phyloP scores from a whole-genome alignment of 2,888 invertebrate species.

The Poecilobothrus nobilitatus region DNA sequence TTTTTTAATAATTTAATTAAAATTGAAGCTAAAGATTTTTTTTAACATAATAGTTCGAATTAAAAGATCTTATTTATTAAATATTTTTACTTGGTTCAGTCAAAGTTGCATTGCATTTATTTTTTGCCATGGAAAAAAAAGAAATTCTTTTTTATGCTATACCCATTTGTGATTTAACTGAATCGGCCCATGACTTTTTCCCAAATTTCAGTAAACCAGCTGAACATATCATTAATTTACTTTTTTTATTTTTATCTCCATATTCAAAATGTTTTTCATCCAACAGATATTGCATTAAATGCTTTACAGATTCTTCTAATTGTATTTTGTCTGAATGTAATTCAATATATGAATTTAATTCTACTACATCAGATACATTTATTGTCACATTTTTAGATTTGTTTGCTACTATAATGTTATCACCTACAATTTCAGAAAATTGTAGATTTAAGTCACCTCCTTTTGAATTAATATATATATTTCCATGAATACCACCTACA shows the following conservation, averaged over 20 bases:
- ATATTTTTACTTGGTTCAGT: background rate
- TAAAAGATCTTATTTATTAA: too few species aligned
- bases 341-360: conserved; percentile 33
- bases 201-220: conserved; percentile 34
- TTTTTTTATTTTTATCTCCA: conserved; percentile 28
- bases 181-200: conserved; percentile 41
- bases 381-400: conserved; percentile 31
- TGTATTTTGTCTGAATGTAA: conserved; percentile 30
- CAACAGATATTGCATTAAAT: conserved; percentile 31
- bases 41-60: too few species aligned
- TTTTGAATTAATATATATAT: conserved; percentile 33
- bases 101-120: background rate
- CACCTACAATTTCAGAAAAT: conserved; percentile 37
- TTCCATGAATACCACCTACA: conserved; percentile 40
- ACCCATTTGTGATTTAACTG: conserved; percentile 25
- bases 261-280: conserved; percentile 29
- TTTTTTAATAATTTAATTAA: too few species aligned
- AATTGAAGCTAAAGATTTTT: too few species aligned
- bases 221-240: conserved; percentile 29
- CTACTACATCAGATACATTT: conserved; percentile 39
- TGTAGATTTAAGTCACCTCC: conserved; percentile 37
- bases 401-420: conserved; percentile 32
- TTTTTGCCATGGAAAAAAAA: too few species aligned
- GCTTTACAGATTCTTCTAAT: conserved; percentile 30
- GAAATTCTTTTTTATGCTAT: background rate